Conservation (phyloP, 2,113 vertebrate species). For the Petromus typicus region DNA sequence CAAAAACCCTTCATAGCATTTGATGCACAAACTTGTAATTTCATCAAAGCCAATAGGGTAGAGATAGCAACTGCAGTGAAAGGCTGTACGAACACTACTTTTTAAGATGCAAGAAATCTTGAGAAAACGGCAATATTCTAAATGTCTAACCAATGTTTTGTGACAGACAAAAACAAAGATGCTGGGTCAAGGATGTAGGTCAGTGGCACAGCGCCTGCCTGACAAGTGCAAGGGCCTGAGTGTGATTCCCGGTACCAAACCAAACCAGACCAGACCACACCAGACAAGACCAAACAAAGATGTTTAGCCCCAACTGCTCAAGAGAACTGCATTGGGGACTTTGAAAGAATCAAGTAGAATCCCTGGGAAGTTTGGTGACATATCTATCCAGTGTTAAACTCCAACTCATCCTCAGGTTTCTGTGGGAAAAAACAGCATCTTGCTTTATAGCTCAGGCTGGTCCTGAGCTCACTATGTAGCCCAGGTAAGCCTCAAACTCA, state of each 20-base stretch:
- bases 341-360: constrained; percentile 6
- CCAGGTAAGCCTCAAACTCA: too few relatives aligned
- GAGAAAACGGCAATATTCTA: constrained; percentile 54
- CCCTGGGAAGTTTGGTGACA: constrained; percentile 1
- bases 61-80: not conserved
- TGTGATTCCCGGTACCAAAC: too few relatives aligned
- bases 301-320: not conserved
- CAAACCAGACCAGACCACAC: not conserved
- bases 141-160: constrained; percentile 26
- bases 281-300: constrained; percentile 18
- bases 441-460: too few relatives aligned
- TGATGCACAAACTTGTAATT: constrained; percentile 19
- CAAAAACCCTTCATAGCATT: not conserved
- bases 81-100: constrained; percentile 34
- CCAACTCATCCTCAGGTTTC: not conserved
- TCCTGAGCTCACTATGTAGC: too few relatives aligned
- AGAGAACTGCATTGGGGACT: too few relatives aligned
- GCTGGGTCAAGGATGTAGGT: not conserved
- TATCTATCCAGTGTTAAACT: not conserved
- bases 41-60: constrained; percentile 59
- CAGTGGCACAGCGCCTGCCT: too few relatives aligned
- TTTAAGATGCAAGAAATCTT: constrained; percentile 13
- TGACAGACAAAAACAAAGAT: constrained; percentile 18
- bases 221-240: too few relatives aligned
- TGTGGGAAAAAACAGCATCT: not conserved